These are phyloP conservation scores for Geodia barretti DNA, from an alignment of 37 sponge, comb jelly and placozoan species.

Conservation along the genomic window DNA sequence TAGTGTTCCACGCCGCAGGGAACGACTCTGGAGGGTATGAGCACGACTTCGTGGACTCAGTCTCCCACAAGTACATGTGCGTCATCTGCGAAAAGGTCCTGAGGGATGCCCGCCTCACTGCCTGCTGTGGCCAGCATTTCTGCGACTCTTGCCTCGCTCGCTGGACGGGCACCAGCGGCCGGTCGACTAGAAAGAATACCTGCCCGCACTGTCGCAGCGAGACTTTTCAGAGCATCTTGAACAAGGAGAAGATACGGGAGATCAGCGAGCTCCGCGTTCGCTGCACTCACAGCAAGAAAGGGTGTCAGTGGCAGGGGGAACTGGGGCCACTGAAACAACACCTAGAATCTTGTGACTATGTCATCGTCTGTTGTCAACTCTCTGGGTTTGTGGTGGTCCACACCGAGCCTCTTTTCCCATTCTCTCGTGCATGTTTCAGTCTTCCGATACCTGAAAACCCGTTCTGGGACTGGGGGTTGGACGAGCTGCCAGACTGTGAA, in stretches of 20 bases:
- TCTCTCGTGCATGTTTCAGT: no score
- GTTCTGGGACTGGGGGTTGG: no score
- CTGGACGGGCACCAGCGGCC: not conserved
- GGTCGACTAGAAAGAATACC: no score
- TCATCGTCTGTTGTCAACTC: no score
- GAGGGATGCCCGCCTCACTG: conserved; percentile 1
- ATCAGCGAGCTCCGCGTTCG: not conserved
- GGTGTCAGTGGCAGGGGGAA: not conserved
- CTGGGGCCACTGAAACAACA: not conserved
- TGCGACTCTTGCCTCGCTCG: conserved; percentile 1
- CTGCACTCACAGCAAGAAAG: not conserved
- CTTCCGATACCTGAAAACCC: no score
- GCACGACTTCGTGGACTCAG: not conserved
- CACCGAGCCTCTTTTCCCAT: no score
- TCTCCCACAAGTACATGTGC: not conserved
- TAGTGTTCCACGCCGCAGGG: no score
- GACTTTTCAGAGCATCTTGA: not conserved
- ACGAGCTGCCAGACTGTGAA: no score
- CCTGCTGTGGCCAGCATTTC: conserved; percentile 2
- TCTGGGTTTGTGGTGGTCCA: no score
- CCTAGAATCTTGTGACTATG: not conserved
- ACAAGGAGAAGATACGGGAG: not conserved
- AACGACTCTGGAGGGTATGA: conserved; percentile 21
- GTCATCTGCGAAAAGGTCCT: not conserved
- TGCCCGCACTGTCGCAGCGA: conserved; percentile 7